Evolutionary conservation across 2,113 vertebrate species (phyloP).

Genomic region (Dromaius novaehollandiae): DNA sequence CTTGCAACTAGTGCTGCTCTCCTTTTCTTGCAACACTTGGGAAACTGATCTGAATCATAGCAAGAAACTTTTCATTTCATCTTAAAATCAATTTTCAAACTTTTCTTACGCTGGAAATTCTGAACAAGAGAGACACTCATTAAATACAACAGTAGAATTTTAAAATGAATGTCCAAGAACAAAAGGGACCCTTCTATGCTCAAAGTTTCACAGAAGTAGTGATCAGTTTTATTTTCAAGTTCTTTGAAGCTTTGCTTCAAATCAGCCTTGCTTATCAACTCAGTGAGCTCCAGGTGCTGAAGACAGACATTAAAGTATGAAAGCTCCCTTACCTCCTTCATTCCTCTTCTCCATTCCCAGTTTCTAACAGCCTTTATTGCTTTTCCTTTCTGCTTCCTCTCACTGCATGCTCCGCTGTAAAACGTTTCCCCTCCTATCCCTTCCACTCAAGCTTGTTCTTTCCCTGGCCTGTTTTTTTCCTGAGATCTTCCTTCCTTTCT

Average conservation of each 20-base stretch:
- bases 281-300: background rate
- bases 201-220: background rate
- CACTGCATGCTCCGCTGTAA: background rate
- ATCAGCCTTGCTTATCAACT: background rate
- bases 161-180: background rate
- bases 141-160: background rate
- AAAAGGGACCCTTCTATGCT: background rate
- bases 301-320: background rate
- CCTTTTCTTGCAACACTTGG: background rate
- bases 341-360: background rate
- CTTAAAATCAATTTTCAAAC: background rate
- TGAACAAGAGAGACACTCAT: background rate
- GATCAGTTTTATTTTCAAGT: background rate
- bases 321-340: background rate
- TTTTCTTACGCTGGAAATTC: background rate
- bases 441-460: background rate
- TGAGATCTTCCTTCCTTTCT: background rate
- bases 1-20: background rate
- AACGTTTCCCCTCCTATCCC: background rate
- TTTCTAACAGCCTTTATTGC: background rate
- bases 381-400: background rate
- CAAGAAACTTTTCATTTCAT: background rate
- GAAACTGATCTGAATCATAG: background rate
- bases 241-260: background rate
- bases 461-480: background rate